Evolutionary conservation across 2,797 vertebrate genomes (phyloP), one percentile per base, ranked within the genome.

Genomic region (Gallinago solitaria): DNA sequence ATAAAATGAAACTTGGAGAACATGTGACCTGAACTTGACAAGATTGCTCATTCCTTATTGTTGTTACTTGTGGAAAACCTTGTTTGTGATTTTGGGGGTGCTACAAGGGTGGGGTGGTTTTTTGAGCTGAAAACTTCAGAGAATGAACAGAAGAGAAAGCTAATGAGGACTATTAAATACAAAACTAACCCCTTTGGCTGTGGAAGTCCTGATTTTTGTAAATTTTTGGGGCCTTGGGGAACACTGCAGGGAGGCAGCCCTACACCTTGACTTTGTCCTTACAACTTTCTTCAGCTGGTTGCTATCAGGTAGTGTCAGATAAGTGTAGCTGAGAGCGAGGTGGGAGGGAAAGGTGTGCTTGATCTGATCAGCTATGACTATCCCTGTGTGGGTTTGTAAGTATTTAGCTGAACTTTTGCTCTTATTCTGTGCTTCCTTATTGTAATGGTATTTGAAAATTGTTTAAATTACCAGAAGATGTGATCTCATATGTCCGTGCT

Each of bases 401-500:
- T 50, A 65, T 71, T 56, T 48, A 65, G 47, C 65, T 69, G 60
- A 91, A 87, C 64, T 94, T 71, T 48, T 6, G 4, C 69, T 95
- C 21, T 61, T 75, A 43, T 50, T 83, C 50, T 56, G 19, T 20
- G 39, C 76, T 94, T 92, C 69, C 73, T 75, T 83, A 30, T 75
- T 51, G 48, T 76, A 83, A 35, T 51, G 51, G 30, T 33, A 13
- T 61, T 75, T 83, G 61, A 57, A 78, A 80, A 59, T 60, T 78
- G 73, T 83, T 83, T 78, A 60, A 92, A 30, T 71, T 39, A 27
- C 75, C 82, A 69, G 27, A 30, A 95, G 87, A 89, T 96, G 87
- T 97, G 95, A 96, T 90, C 57, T 96, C 92, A 77, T 87, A 6
- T 83, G 79, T 91, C 89, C 2, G 0, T 47, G 61, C 9, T 25